phyloP scores from a whole-genome alignment of 2,113 vertebrate species.

The Crotalus viridis region DNA sequence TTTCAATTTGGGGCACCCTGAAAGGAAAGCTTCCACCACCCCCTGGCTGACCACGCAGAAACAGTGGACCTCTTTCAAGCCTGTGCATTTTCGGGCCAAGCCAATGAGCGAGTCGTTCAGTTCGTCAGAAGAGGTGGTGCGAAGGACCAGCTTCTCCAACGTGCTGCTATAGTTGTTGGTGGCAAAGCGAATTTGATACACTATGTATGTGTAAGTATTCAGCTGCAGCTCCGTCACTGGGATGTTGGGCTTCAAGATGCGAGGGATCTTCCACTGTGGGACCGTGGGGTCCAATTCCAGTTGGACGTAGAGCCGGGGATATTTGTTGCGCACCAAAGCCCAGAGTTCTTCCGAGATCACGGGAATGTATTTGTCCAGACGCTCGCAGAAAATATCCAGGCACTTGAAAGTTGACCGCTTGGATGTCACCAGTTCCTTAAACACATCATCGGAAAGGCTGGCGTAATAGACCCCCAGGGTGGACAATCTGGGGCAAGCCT shows the following conservation, averaged over 20 bases:
- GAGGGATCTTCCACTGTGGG: slow-evolving; percentile 66
- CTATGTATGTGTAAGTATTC: slow-evolving; percentile 72
- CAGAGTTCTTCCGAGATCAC: slow-evolving; percentile 66
- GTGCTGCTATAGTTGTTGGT: slow-evolving; percentile 65
- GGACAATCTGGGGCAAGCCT: slow-evolving; percentile 65
- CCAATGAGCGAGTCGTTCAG: slow-evolving; percentile 64
- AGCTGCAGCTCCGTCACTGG: slow-evolving; percentile 72
- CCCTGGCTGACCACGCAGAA: slow-evolving; percentile 74
- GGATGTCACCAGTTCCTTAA: slow-evolving; percentile 63
- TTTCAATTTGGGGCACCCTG: slow-evolving; percentile 64
- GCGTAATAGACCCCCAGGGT: slow-evolving; percentile 74
- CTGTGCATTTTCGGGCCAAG: slow-evolving; percentile 66
- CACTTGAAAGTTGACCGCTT: slow-evolving; percentile 60
- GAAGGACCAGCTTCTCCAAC: slow-evolving; percentile 69
- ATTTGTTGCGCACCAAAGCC: slow-evolving; percentile 60
- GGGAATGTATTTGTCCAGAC: slow-evolving; percentile 71
- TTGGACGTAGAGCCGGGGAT: slow-evolving; percentile 72
- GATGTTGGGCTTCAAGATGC: slow-evolving; percentile 70
- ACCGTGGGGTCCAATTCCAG: slow-evolving; percentile 76
- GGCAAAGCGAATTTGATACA: slow-evolving; percentile 67
- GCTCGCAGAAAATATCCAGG: slow-evolving; percentile 73
- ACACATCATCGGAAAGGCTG: slow-evolving; percentile 69
- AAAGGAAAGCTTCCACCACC: slow-evolving; percentile 70
- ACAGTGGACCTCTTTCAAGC: slow-evolving; percentile 75
- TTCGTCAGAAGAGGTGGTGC: slow-evolving; percentile 65